These are phyloP conservation scores for Dascyllus trimaculatus DNA, from an alignment of 2,113 vertebrate genomes.

Conservation along the genomic window DNA sequence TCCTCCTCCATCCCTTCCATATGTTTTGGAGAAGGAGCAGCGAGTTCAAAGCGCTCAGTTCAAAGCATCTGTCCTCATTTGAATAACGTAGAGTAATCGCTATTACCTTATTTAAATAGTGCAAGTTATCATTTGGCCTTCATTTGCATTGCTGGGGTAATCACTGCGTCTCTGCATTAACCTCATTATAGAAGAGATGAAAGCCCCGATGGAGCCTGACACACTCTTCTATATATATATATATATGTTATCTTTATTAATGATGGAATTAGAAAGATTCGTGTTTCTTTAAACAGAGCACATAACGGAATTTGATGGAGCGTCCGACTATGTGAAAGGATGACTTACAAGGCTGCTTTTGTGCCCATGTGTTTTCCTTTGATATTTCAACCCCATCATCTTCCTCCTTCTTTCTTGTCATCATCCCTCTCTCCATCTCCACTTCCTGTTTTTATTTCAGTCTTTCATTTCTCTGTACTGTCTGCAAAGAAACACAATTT, in stretches of 20 bases:
- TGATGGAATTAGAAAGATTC: constrained; percentile 76
- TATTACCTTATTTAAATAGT: constrained; percentile 85
- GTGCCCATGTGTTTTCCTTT: neutral
- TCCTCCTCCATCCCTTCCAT: constrained; percentile 61
- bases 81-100: constrained; percentile 81
- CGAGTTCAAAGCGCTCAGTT: constrained; percentile 75
- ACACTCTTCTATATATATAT: constrained; percentile 77
- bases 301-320: constrained; percentile 58
- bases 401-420: no score
- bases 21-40: constrained; percentile 72
- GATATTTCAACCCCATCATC: no score
- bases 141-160: constrained; percentile 81
- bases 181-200: constrained; percentile 81
- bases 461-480: no score
- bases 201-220: constrained; percentile 80
- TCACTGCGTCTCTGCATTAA: constrained; percentile 80
- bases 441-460: no score
- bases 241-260: constrained; percentile 80
- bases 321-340: constrained; percentile 34
- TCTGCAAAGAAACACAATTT: no score
- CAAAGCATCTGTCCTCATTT: constrained; percentile 78
- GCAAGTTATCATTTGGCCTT: constrained; percentile 83
- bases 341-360: neutral
- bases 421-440: no score
- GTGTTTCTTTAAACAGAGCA: constrained; percentile 72